Base-by-base conservation (phyloP, 2,797 vertebrate species). In the Echeneis naucrates region DNA sequence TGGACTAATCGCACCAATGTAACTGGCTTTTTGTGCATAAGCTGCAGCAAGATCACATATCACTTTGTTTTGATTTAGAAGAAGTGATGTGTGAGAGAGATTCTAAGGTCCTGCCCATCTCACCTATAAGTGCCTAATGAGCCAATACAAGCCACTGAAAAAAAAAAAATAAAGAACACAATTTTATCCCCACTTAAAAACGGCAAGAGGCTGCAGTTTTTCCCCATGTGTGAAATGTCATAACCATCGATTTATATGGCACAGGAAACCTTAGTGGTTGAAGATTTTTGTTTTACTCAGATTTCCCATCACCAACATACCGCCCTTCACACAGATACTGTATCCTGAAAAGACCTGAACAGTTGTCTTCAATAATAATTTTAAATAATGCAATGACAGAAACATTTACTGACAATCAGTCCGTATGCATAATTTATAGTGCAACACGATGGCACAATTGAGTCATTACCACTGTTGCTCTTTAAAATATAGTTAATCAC, bases 31-130 rank as follows among this genome's bases (percentile, higher is more conserved):
- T 68, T 74, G 56, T 78, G 64, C 75, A 61, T 67, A 60, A 84
- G 83, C 83, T 85, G 77, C 58, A 59, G 70, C 66, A 76, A 33
- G 80, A 85, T 80, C 81, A 77, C 81, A 70, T n/a, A 70, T n/a
- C 72, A 24, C 66, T 79, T 54, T 85, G 87, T 82, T 83, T 67
- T 75, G 78, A 87, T 83, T 88, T 76, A 74, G 78, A 83, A 61
- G 76, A 85, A 73, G 55, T 45, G 70, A 88, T 76, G 77, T 76
- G 72, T 87, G 68, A 84, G 78, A 73, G 70, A 72, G 51, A 75
- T 80, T 33, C 63, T 60, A 73, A 63, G 27, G n/a, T 76, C 83
- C 62, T 62, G 72, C 85, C 73, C 73, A 59, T 45, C 64, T 83
- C 77, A 87, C 84, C 80, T 67, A 70, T 33, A 65, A 32, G 48